Percentiles rank a stretch among this genome's conserved stretches.
These are phyloP conservation scores for Xestia sexstrigata DNA, from an alignment of 2,888 invertebrate genomes.

Conservation along the genomic window DNA sequence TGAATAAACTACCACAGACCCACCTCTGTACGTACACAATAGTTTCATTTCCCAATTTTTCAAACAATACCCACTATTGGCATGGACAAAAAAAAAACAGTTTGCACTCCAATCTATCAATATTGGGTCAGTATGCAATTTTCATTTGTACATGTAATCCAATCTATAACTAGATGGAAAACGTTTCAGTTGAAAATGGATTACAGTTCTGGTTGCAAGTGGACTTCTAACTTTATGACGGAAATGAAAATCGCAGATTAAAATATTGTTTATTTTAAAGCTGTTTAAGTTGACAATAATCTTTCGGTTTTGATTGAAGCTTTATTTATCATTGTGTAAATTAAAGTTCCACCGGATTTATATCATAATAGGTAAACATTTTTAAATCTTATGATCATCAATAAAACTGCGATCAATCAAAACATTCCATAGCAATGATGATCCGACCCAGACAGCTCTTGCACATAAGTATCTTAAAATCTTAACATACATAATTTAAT, in stretches of 20 bases:
- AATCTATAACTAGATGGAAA: constrained; percentile 25
- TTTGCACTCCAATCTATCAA: constrained; percentile 40
- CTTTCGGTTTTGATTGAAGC: too few species aligned
- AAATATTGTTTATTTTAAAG: neutral
- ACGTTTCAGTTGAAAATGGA: constrained; percentile 24
- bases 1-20: neutral
- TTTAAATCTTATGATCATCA: neutral
- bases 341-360: neutral
- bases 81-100: neutral
- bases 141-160: constrained; percentile 27
- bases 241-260: constrained; percentile 1
- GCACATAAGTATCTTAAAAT: neutral
- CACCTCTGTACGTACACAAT: neutral
- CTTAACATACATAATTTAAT: neutral
- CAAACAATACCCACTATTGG: constrained; percentile 1
- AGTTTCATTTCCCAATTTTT: neutral
- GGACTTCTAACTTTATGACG: neutral
- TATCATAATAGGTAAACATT: neutral
- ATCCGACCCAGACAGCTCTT: neutral
- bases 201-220: constrained; percentile 10
- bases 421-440: neutral
- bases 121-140: constrained; percentile 43
- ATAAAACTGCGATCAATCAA: neutral
- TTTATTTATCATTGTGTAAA: too few species aligned
- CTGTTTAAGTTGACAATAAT: neutral